phyloP scores from a whole-genome alignment of 2,113 vertebrate species.

The Eptesicus fuscus region DNA sequence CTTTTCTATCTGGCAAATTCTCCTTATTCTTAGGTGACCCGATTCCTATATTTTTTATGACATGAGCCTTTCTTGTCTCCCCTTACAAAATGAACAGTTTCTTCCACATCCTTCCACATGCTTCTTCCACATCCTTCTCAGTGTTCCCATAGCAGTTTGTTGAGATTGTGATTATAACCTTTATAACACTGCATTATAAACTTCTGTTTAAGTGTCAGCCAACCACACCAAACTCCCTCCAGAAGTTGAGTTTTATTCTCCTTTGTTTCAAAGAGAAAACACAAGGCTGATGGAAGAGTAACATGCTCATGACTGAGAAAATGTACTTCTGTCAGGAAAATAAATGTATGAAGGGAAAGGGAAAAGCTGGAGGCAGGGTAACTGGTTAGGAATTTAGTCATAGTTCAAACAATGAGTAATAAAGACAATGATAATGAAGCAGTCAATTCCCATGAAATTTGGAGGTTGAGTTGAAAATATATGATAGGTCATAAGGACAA shows the following conservation, averaged over 20 bases:
- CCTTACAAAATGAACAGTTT: not conserved
- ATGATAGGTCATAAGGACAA: not conserved
- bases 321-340: not conserved
- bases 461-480: not conserved
- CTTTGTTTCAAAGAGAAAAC: not conserved
- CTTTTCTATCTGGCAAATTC: not conserved
- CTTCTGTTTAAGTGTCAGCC: not conserved
- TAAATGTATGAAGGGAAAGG: not conserved
- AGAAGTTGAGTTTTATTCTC: not conserved
- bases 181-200: not conserved
- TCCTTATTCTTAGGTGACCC: not conserved
- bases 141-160: not conserved
- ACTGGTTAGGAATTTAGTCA: not conserved
- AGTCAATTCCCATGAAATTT: not conserved
- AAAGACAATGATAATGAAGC: not conserved
- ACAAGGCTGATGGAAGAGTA: not conserved
- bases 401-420: fast-evolving
- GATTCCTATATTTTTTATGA: too few species aligned
- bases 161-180: not conserved
- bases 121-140: not conserved
- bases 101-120: too few species aligned
- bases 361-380: not conserved
- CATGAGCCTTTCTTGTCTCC: not conserved
- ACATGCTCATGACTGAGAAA: not conserved
- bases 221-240: not conserved